These are phyloP conservation scores for Acromyrmex charruanus DNA, from an alignment of 1,140 invertebrate genomes.

Conservation along the genomic window DNA sequence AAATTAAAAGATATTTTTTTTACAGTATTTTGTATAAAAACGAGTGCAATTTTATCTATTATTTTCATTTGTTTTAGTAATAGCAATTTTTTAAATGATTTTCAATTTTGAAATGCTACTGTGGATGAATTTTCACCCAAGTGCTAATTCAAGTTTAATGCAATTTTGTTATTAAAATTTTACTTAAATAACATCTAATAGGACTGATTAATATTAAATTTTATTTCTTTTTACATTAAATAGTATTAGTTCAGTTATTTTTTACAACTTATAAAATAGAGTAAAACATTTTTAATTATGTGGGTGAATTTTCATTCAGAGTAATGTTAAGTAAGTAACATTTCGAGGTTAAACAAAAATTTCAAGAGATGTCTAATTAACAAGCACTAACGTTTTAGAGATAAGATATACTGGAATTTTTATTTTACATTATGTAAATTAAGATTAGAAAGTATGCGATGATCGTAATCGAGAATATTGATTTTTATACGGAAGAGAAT, in stretches of 20 bases:
- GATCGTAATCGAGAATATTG: not conserved
- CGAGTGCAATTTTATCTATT: slow-evolving; percentile 1
- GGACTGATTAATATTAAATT: no score
- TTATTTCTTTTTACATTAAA: no score
- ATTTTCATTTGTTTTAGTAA: not conserved
- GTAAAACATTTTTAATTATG: no score
- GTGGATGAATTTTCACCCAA: not conserved
- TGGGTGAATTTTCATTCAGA: not conserved
- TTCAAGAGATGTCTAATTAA: not conserved
- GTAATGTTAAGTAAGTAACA: no score
- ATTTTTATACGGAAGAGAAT: slow-evolving; percentile 4
- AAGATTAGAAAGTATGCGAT: not conserved
- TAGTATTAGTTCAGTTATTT: no score
- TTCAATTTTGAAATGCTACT: no score
- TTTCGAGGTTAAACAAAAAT: not conserved
- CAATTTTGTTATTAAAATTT: no score
- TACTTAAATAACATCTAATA: no score
- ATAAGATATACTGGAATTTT: not conserved
- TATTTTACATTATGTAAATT: not conserved
- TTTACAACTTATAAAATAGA: no score
- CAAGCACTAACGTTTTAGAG: not conserved
- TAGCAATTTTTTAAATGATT: not conserved
- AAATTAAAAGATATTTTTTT: not conserved
- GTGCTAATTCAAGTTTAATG: not conserved
- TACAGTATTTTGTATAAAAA: not conserved